Evolutionary conservation across 2,888 invertebrate species (phyloP), one percentile per base, ranked within the genome.

Genomic region (Crocallis elinguaria): DNA sequence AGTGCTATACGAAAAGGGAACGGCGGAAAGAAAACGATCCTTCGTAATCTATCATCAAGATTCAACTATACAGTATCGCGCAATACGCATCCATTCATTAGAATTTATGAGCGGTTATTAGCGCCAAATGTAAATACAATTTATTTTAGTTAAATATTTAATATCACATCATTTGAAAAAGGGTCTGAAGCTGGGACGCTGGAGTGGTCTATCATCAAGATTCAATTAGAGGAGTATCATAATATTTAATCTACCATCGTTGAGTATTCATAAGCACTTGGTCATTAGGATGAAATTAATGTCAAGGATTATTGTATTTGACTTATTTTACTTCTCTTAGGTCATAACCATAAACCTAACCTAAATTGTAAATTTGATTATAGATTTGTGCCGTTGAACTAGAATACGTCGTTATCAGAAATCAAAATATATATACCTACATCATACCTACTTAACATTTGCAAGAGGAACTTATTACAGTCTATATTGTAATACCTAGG

Each of bases 141-240:
- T 33, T 41, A 35, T 48, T 49, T 27, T 12, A 12, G 41, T 11
- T 36, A 11, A 16, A 14, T 23, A 17, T 13, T 44, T 32, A 38
- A 38, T 50, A 43, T 44, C 0, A 33, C 43, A 44, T 44, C 25
- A 38, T 50, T 51, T 43, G 38, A 38, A 44, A 50, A 49, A 32
- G 43, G 43, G 50, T 43, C 30, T 7, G 9, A 37, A 29, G 21
- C n/a, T 21, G 21, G 23, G n/a, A 13, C 27, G 37, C 14, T 19
- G 39, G 43, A 3, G 37, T 49, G 51, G 56, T 29, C 52, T 51
- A 53, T 62, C 59, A 50, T 60, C 61, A 60, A 58, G 42, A 62
- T 58, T 62, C 64, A 60, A 64, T 64, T 57, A 52, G 36, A 55
- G 51, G 45, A 39, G 48, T 33, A 35, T 49, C 43, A 43, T 53